Evolutionary conservation across 2,888 invertebrate species (phyloP).

Genomic region (Nipponacmea schrenckii): DNA sequence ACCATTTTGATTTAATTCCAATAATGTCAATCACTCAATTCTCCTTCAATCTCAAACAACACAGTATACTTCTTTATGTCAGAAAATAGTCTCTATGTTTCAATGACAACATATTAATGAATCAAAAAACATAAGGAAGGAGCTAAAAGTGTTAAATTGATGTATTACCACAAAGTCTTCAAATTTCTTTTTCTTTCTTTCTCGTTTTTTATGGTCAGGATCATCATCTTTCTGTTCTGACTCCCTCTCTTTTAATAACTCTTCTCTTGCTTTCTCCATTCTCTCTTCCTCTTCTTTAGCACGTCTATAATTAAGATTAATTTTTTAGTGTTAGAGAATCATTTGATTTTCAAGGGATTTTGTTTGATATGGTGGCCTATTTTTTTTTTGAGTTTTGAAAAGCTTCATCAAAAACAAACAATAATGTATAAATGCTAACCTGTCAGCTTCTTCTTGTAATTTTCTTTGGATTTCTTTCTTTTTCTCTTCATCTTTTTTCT

Average conservation of each 20-base stretch:
- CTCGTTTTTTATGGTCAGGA: constrained; percentile 35
- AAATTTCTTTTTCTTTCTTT: constrained; percentile 50
- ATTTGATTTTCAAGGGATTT: too few relatives aligned
- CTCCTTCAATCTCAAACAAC: too few relatives aligned
- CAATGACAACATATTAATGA: too few relatives aligned
- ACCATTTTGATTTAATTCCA: too few relatives aligned
- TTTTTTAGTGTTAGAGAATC: too few relatives aligned
- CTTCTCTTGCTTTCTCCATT: constrained; percentile 49
- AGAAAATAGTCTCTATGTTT: too few relatives aligned
- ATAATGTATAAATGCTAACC: constrained; percentile 29
- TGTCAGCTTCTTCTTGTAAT: constrained; percentile 53
- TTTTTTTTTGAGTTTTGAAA: neutral
- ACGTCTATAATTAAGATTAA: constrained; percentile 36
- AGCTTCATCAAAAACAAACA: too few relatives aligned
- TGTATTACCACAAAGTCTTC: constrained; percentile 29
- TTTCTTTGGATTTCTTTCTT: constrained; percentile 53
- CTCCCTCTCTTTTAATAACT: constrained; percentile 46
- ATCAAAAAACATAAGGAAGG: too few relatives aligned
- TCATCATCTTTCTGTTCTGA: constrained; percentile 42
- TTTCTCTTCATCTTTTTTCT: constrained; percentile 58
- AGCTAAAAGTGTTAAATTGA: too few relatives aligned
- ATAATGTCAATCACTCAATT: too few relatives aligned
- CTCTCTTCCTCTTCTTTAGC: constrained; percentile 54
- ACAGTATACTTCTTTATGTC: too few relatives aligned
- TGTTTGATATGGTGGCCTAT: too few relatives aligned